phyloP scores from a whole-genome alignment of 2,797 vertebrate species.

The Cossypha dichroa region DNA sequence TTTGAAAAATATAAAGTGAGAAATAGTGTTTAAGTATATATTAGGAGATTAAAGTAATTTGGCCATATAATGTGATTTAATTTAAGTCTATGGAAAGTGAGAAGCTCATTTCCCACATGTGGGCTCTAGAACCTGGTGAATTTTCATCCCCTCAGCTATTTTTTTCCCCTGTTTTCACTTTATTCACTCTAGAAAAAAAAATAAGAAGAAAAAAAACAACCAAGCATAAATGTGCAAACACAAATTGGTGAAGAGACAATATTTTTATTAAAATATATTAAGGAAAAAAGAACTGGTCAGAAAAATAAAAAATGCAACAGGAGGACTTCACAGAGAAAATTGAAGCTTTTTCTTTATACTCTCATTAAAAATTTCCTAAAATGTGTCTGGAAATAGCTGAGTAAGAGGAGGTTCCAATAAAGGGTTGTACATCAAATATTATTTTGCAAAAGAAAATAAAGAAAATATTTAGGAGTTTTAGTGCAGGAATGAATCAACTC shows the following conservation, averaged over 20 bases:
- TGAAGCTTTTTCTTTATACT: neutral
- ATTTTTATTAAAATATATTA: neutral
- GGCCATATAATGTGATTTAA: neutral
- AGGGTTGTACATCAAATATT: neutral
- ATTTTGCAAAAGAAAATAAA: neutral
- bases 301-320: fast-evolving
- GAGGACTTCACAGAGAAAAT: neutral
- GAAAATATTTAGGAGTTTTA: neutral
- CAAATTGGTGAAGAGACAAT: neutral
- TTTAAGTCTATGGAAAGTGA: neutral
- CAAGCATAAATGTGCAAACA: neutral
- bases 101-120: fast-evolving
- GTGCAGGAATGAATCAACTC: neutral
- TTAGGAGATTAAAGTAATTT: neutral
- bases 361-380: neutral
- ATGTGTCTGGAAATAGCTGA: neutral
- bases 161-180: neutral
- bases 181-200: neutral
- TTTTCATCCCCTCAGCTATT: neutral
- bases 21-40: neutral
- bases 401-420: neutral
- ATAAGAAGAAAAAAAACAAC: fast-evolving
- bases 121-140: fast-evolving
- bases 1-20: neutral
- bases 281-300: fast-evolving